A percentile compares a stretch with the other conserved stretches of the same genome.
Conservation (phyloP, 2,888 invertebrate genomes). For the Gordius sp. region DNA sequence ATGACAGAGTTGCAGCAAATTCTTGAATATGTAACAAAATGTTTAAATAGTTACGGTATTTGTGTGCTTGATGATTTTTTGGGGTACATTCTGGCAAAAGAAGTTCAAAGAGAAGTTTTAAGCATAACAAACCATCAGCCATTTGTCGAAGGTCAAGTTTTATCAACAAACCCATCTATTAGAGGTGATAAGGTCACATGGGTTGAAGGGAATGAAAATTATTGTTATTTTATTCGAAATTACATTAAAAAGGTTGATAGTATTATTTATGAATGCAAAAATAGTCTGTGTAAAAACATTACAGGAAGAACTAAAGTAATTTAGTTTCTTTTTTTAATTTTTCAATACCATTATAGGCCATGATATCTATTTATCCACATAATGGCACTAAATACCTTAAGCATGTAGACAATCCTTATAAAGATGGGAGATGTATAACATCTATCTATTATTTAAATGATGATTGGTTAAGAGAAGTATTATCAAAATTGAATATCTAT, state of each 20-base stretch:
- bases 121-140: background rate
- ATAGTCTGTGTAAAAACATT: background rate
- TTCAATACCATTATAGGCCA: conserved; percentile 62
- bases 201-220: conserved; percentile 8
- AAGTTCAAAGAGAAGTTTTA: conserved; percentile 3
- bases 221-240: conserved; percentile 12
- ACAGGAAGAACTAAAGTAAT: conserved; percentile 7
- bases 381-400: conserved; percentile 74
- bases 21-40: background rate
- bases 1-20: background rate
- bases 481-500: conserved; percentile 17
- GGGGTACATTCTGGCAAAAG: background rate
- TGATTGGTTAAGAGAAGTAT: conserved; percentile 56
- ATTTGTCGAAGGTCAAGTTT: conserved; percentile 2
- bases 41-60: background rate
- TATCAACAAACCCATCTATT: background rate
- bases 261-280: conserved; percentile 11
- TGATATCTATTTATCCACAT: conserved; percentile 94
- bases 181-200: conserved; percentile 10
- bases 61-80: conserved; percentile 5
- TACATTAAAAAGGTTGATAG: background rate
- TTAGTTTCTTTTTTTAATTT: no score
- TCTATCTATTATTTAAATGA: conserved; percentile 87
- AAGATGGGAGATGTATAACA: conserved; percentile 80
- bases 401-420: conserved; percentile 88